Evolutionary conservation across 2,888 invertebrate genomes (phyloP).

Genomic region (Nomada fabriciana): DNA sequence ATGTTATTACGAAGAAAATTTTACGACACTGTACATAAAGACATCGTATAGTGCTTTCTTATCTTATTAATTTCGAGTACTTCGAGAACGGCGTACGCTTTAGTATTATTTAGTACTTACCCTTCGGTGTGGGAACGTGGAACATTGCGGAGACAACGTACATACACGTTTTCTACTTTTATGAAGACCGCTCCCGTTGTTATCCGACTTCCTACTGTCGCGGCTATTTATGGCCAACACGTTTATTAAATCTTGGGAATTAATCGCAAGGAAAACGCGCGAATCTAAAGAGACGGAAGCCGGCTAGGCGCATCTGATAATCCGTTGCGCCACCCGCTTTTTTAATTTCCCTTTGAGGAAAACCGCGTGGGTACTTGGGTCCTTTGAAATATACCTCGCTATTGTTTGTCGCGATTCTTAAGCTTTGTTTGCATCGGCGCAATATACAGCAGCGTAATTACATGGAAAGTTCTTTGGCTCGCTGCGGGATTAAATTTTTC

Average conservation of each 20-base stretch:
- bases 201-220: conserved; percentile 20
- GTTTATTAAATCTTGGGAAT: conserved; percentile 48
- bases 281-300: conserved; percentile 34
- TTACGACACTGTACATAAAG: conserved; percentile 10
- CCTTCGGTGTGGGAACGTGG: neutral
- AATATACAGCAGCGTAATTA: neutral
- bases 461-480: neutral
- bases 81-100: neutral
- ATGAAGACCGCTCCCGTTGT: conserved; percentile 13
- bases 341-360: conserved; percentile 43
- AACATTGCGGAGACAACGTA: neutral
- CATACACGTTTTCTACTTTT: neutral
- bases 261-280: conserved; percentile 37
- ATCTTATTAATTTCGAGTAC: conserved; percentile 2
- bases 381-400: conserved; percentile 53
- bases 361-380: conserved; percentile 49
- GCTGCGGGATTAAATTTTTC: neutral
- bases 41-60: neutral
- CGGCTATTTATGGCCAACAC: conserved; percentile 23
- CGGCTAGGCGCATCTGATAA: conserved; percentile 36
- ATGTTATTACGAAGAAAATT: conserved; percentile 44
- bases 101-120: neutral
- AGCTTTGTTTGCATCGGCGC: conserved; percentile 11
- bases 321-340: conserved; percentile 54
- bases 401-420: conserved; percentile 53